These are phyloP conservation scores for Glomeris maerens DNA, from an alignment of 1,140 invertebrate genomes.

Conservation along the genomic window DNA sequence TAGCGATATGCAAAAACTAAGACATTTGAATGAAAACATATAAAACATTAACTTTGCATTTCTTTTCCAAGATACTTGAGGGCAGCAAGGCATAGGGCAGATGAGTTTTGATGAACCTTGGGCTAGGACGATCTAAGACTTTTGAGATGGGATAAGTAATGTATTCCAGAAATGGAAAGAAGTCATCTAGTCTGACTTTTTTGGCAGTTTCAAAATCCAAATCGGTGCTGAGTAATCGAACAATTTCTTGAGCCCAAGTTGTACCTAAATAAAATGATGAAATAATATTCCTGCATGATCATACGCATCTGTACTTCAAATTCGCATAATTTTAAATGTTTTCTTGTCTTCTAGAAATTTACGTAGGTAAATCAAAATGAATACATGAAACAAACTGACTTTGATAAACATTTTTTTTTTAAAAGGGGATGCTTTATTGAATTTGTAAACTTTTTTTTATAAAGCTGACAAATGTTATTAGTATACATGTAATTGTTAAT, in stretches of 20 bases:
- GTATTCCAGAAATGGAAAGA: constrained; percentile 45
- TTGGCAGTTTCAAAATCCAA: constrained; percentile 58
- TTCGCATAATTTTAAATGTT: no score
- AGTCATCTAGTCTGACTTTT: constrained; percentile 41
- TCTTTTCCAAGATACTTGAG: not conserved
- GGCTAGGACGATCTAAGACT: not conserved
- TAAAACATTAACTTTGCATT: no score
- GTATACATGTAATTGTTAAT: no score
- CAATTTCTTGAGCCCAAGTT: constrained; percentile 77
- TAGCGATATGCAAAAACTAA: not conserved
- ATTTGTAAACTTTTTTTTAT: no score
- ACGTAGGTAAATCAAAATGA: no score
- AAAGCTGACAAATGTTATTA: no score
- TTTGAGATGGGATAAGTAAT: constrained; percentile 12
- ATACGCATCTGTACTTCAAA: no score
- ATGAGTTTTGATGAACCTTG: not conserved
- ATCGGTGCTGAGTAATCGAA: constrained; percentile 66
- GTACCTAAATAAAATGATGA: constrained; percentile 52
- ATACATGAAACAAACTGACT: no score
- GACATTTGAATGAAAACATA: not conserved
- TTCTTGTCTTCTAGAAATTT: no score
- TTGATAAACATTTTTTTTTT: no score
- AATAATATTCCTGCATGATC: no score
- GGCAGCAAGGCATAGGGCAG: not conserved
- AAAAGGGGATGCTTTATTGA: no score